Evolutionary conservation across 37 sponge, comb jelly and placozoan genomes (phyloP), one percentile per base, ranked within the genome.

Genomic region (Cliona cf. orientalis): DNA sequence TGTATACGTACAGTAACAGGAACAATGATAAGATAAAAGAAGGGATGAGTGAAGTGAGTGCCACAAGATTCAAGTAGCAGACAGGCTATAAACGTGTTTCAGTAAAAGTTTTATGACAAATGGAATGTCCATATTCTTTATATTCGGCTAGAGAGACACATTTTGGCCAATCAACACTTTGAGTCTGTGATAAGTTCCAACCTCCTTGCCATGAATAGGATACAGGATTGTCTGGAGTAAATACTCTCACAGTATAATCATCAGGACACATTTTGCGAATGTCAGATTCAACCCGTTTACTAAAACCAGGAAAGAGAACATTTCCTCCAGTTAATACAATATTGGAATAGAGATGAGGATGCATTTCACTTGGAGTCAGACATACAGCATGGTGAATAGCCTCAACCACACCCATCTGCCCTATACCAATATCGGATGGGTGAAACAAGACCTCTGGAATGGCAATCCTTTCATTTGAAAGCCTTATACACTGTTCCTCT

Each of bases 391-490:
- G 83, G 25, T 46, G 66, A 28, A 98, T 87, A 39, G 99, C 97
- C 72, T 98, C 99, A 21, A 91, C 68, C 14, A 98, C 66, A 4
- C 99, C 99, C 92, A 95, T 95, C 82, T 96, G 92, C 9, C 72
- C 46, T 6, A 99, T 82, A 3, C 99, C 99, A 61, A 99, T 92
- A 80, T 99, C 92, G 0, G 99, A 94, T 2, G 99, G 99, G 42
- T 94, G 80, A 69, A 99, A 99, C 11, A 99, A 86, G 1, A 99
- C 34, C 82, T 99, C 99, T 22, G 99, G 99, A 1, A 96, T 89
- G 56, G 95, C 42, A 62, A 99, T 91, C 19, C 99, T 80, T 64
- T 99, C 99, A 62, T 94, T 91, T 2, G 81, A 58, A 3, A 99
- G 75, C 3, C 57, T 28, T 71, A 93, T 58, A 65, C 74, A 75